Base-by-base conservation (phyloP, 2,888 invertebrate genomes). In the Masnerella sp. region DNA sequence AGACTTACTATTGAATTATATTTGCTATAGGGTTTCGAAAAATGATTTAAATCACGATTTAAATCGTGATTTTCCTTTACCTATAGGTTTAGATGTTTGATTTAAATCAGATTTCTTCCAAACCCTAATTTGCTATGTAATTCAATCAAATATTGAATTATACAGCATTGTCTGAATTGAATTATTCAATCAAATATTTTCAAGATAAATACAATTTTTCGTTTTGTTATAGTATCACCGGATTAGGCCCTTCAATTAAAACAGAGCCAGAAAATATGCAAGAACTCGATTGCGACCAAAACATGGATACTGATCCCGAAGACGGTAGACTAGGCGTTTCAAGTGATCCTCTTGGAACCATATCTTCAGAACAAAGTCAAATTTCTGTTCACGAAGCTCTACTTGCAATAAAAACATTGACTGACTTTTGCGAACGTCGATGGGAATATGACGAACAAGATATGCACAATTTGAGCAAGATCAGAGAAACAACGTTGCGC, bases 401-500 rank as follows among this genome's bases (percentile, higher is more conserved):
- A 0, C 14, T 47, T 1, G 71, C 71, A 5, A 22, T 72, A n/a
- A 61, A 65, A 47, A 59, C 51, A 12, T 7, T 65, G 2, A 59
- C 49, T 2, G 58, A 58, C 11, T 72, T 64, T 14, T 72, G 72
- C 17, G 65, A 34, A 22, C 15, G 14, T 15, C 45, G 58, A 3
- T 61, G 56, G 64, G 59, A 73, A 32, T 73, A 34, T n/a, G 47
- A 73, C 14, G 49, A 73, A 5, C 56, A 73, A 5, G 56, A 67
- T 11, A 25, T 73, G 12, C 9, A 51, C 5, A 49, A 2, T 14
- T 49, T 73, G 2, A 14, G n/a, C 0, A 67, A 43, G 36, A 67
- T 67, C 4, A 40, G 62, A 2, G 67, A 73, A 1, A 67, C 61
- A 1, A 43, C 32, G 15, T 8, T 67, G 30, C 47, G 54, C 14